phyloP scores from a whole-genome alignment of 2,888 invertebrate genomes.

The Teinopalpus imperialis region DNA sequence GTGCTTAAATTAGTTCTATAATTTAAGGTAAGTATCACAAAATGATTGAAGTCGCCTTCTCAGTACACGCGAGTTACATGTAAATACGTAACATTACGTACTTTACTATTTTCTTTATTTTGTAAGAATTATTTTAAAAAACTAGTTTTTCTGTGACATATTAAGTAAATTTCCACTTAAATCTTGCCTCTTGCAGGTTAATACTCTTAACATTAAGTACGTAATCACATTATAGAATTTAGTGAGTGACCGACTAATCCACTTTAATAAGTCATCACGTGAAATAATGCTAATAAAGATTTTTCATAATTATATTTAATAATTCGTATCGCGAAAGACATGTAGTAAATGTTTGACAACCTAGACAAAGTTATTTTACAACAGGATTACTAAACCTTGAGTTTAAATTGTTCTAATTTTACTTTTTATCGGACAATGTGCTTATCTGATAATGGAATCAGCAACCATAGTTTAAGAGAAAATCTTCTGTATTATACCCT shows the following conservation, averaged over 20 bases:
- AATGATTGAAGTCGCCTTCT: no score
- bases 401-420: conserved; percentile 1
- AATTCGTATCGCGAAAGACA: neutral
- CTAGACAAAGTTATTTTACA: neutral
- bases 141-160: conserved; percentile 26
- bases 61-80: no score
- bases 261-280: neutral
- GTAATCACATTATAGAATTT: neutral
- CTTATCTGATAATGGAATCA: conserved; percentile 22
- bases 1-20: conserved; percentile 2
- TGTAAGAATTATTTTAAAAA: conserved; percentile 18
- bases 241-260: neutral
- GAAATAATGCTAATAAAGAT: conserved; percentile 1
- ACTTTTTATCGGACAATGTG: conserved; percentile 8
- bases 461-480: neutral
- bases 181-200: conserved; percentile 19
- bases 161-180: conserved; percentile 6
- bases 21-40: conserved; percentile 18
- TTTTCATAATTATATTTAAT: conserved; percentile 8
- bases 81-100: no score
- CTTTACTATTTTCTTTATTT: no score
- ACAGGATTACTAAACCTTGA: no score
- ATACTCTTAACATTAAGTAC: conserved; percentile 5
- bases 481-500: neutral
- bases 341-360: neutral